phyloP scores from a whole-genome alignment of 2,113 vertebrate genomes.

The Lampris incognitus region DNA sequence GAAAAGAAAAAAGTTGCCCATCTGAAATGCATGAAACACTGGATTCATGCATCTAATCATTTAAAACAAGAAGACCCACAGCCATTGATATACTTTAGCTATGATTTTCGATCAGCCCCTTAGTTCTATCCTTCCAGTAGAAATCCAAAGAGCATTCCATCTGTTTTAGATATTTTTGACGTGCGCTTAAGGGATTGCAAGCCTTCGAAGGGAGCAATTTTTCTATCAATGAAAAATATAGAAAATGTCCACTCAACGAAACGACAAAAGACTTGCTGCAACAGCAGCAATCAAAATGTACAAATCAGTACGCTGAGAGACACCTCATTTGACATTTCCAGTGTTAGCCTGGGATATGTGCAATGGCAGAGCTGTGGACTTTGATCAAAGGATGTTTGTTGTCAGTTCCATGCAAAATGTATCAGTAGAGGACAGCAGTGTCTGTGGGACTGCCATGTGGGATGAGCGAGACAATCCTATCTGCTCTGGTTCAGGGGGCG shows the following conservation, averaged over 20 bases:
- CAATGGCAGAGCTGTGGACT: constrained; percentile 6
- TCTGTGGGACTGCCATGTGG: constrained; percentile 25
- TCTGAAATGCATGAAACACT: not conserved
- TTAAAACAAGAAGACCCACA: constrained; percentile 9
- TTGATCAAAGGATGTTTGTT: constrained; percentile 41
- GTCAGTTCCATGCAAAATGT: constrained; percentile 2
- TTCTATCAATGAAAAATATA: too few relatives aligned
- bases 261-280: not conserved
- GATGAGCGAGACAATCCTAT: constrained; percentile 29
- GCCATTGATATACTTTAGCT: not conserved
- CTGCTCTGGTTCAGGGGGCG: not conserved
- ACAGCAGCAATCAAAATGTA: not conserved
- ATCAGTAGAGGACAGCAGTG: constrained; percentile 48
- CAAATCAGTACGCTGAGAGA: not conserved
- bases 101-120: constrained; percentile 4
- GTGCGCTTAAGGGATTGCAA: too few relatives aligned
- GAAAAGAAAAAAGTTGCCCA: constrained; percentile 15
- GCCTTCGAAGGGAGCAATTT: too few relatives aligned
- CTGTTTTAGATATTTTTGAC: too few relatives aligned
- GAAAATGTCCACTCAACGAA: not conserved
- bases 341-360: constrained; percentile 9
- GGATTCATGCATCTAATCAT: not conserved
- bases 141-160: too few relatives aligned
- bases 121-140: too few relatives aligned
- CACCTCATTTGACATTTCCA: constrained; percentile 1